phyloP scores from a whole-genome alignment of 2,797 vertebrate genomes.

The Fundulus diaphanus region DNA sequence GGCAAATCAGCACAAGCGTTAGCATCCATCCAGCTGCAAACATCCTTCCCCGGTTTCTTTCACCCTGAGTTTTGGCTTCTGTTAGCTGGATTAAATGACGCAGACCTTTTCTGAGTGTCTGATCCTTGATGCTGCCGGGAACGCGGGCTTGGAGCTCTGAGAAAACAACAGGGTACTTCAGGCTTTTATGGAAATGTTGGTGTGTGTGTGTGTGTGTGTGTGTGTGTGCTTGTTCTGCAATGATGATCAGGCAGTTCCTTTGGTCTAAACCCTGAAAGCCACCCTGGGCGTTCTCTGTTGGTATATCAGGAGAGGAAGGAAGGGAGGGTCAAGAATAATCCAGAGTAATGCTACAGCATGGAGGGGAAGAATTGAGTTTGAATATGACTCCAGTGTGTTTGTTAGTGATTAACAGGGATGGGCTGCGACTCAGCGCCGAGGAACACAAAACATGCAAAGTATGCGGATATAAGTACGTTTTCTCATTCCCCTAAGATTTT shows the following conservation, averaged over 20 bases:
- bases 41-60: slow-evolving; percentile 54
- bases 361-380: slow-evolving; percentile 39
- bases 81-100: neutral
- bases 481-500: too few species aligned
- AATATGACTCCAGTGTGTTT: slow-evolving; percentile 9
- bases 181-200: slow-evolving; percentile 44
- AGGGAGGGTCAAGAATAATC: slow-evolving; percentile 76
- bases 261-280: slow-evolving; percentile 62
- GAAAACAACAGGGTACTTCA: slow-evolving; percentile 28
- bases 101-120: neutral
- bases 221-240: slow-evolving; percentile 37
- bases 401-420: neutral
- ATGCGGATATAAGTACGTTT: neutral
- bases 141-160: slow-evolving; percentile 39
- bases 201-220: slow-evolving; percentile 37
- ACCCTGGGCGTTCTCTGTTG: slow-evolving; percentile 74
- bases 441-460: neutral
- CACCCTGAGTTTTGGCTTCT: neutral
- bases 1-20: slow-evolving; percentile 39
- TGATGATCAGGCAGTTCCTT: slow-evolving; percentile 61
- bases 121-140: slow-evolving; percentile 7
- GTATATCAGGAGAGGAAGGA: slow-evolving; percentile 76
- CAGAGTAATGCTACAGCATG: slow-evolving; percentile 32
- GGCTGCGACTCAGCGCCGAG: neutral
- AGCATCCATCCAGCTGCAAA: slow-evolving; percentile 27